Conservation (phyloP, 2,113 vertebrate species). For the Perca fluviatilis region DNA sequence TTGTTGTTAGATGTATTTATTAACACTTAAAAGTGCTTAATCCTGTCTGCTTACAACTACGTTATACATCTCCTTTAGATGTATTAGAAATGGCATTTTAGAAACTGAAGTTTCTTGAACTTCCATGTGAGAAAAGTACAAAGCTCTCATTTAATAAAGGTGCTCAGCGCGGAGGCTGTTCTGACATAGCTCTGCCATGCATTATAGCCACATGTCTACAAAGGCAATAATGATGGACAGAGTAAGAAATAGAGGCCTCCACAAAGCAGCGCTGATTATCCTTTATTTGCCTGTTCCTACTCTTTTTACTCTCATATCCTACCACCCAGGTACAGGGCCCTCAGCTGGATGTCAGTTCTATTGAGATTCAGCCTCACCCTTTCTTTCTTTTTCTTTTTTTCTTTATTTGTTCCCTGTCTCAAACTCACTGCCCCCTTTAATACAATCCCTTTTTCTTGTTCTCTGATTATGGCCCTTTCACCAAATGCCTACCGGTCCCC, state of each 20-base stretch:
- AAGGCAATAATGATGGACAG: conserved; percentile 65
- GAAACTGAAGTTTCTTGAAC: neutral
- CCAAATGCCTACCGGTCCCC: conserved; percentile 53
- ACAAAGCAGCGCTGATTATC: conserved; percentile 72
- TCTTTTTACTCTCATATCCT: conserved; percentile 47
- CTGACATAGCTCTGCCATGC: neutral
- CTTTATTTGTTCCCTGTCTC: conserved; percentile 36
- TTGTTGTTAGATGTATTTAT: neutral
- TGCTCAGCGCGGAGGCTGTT: neutral
- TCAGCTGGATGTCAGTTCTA: conserved; percentile 34
- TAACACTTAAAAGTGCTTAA: neutral
- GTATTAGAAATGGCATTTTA: conserved; percentile 3
- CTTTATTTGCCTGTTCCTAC: conserved; percentile 64
- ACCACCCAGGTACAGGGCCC: conserved; percentile 46
- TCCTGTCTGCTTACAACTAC: neutral
- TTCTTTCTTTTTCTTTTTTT: conserved; percentile 27
- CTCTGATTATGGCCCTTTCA: conserved; percentile 78
- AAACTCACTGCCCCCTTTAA: conserved; percentile 54
- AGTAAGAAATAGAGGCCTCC: conserved; percentile 34
- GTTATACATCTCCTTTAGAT: neutral
- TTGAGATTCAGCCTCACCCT: conserved; percentile 20
- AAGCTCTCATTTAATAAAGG: conserved; percentile 7
- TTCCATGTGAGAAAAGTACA: neutral
- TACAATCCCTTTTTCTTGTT: conserved; percentile 72
- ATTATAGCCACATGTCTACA: conserved; percentile 41